phyloP scores from a whole-genome alignment of 2,797 vertebrate genomes.

The Mareca strepera region DNA sequence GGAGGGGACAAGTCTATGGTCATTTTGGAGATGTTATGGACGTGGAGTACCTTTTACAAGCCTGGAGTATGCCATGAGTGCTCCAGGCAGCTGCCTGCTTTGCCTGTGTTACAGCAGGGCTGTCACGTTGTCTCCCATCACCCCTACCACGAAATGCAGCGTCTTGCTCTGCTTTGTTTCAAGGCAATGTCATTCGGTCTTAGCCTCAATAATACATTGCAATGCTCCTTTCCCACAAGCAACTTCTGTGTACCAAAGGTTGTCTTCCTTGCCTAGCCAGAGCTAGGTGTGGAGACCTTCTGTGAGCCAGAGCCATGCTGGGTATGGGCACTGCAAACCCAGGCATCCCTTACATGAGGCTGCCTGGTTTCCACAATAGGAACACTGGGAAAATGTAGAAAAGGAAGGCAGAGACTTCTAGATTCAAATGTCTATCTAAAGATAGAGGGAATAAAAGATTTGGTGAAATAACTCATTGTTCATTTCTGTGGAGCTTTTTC shows the following conservation, averaged over 20 bases:
- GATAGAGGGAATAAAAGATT: neutral
- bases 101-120: neutral
- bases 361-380: neutral
- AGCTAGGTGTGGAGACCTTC: neutral
- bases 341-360: neutral
- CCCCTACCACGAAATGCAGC: neutral
- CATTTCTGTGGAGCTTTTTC: neutral
- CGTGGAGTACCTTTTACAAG: neutral
- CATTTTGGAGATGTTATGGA: neutral
- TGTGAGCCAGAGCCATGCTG: neutral
- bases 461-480: neutral
- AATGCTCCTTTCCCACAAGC: neutral
- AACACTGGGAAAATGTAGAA: neutral
- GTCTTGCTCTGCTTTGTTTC: neutral
- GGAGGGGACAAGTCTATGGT: neutral
- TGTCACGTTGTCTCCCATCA: neutral
- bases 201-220: neutral
- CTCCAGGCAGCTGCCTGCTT: neutral
- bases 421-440: neutral
- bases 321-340: neutral
- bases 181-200: neutral
- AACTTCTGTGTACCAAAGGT: accelerated
- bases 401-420: neutral
- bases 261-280: neutral
- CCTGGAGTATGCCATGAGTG: neutral